These are phyloP conservation scores for Tetranychus cinnabarinus DNA, from an alignment of 1,140 invertebrate genomes.

Conservation along the genomic window DNA sequence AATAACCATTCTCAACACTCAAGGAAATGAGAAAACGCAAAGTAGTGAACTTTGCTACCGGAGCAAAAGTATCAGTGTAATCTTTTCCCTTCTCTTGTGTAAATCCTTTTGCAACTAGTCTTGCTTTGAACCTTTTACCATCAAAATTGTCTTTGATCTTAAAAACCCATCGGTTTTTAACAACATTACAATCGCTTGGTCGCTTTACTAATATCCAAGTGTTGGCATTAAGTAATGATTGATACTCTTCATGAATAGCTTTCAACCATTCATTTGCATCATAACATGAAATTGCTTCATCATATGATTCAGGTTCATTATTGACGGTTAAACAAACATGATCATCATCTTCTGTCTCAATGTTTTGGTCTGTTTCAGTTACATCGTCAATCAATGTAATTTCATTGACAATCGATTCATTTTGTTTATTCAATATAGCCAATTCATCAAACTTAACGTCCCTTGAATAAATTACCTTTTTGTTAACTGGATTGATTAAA, in stretches of 20 bases:
- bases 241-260: background rate
- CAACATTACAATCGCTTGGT: background rate
- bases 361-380: background rate
- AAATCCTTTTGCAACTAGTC: slow-evolving; percentile 21
- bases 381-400: background rate
- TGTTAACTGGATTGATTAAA: background rate
- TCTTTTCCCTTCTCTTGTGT: slow-evolving; percentile 16
- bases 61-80: slow-evolving; percentile 18
- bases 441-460: background rate
- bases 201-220: background rate
- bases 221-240: background rate
- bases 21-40: slow-evolving; percentile 16
- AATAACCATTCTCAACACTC: slow-evolving; percentile 12
- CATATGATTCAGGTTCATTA: too few species aligned
- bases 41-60: slow-evolving; percentile 15
- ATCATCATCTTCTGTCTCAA: background rate
- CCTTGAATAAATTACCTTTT: background rate
- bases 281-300: background rate
- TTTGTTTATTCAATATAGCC: background rate
- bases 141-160: slow-evolving; percentile 10
- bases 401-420: background rate
- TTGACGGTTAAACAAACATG: too few species aligned
- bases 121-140: slow-evolving; percentile 19
- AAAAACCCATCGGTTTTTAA: slow-evolving; percentile 9
- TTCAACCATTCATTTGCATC: background rate